A percentile compares a stretch with the other conserved stretches of the same genome.
Evolutionary conservation across 1,140 invertebrate genomes (phyloP).

Genomic region (Drosophila willistoni): DNA sequence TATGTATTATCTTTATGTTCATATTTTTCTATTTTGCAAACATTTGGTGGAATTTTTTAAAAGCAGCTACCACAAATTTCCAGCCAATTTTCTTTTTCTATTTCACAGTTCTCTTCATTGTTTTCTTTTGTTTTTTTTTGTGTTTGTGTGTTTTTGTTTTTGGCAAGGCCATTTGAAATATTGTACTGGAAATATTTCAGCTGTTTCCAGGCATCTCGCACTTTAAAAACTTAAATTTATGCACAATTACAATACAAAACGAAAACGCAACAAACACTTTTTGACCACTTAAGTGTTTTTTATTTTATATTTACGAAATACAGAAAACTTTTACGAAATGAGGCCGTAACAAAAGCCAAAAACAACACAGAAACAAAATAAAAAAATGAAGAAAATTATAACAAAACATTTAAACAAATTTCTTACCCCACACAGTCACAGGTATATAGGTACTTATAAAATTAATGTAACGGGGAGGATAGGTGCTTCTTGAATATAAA

Average conservation of each 20-base stretch:
- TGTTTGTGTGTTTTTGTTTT: slow-evolving; percentile 19
- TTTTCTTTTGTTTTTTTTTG: slow-evolving; percentile 13
- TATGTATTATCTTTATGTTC: too few relatives aligned
- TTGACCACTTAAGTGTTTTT: slow-evolving; percentile 61
- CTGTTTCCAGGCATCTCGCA: slow-evolving; percentile 51
- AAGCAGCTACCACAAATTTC: neutral
- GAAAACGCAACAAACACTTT: slow-evolving; percentile 46
- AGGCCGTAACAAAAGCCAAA: slow-evolving; percentile 40
- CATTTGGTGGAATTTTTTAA: neutral
- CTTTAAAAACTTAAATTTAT: slow-evolving; percentile 43
- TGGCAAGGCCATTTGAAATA: slow-evolving; percentile 37
- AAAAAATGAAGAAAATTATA: slow-evolving; percentile 46
- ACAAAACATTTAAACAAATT: slow-evolving; percentile 63
- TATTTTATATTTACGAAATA: slow-evolving; percentile 57
- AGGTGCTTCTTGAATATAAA: too few relatives aligned
- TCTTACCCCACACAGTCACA: neutral
- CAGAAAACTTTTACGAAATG: slow-evolving; percentile 56
- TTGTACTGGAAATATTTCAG: slow-evolving; percentile 51
- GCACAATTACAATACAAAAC: slow-evolving; percentile 50
- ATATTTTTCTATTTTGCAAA: neutral
- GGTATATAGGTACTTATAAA: neutral
- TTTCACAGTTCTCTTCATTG: slow-evolving; percentile 32
- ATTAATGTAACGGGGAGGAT: too few relatives aligned
- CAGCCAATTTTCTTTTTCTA: neutral
- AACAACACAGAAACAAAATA: slow-evolving; percentile 40